These are phyloP conservation scores for Danio rerio DNA, from an alignment of 2,113 vertebrate genomes.

Conservation along the genomic window DNA sequence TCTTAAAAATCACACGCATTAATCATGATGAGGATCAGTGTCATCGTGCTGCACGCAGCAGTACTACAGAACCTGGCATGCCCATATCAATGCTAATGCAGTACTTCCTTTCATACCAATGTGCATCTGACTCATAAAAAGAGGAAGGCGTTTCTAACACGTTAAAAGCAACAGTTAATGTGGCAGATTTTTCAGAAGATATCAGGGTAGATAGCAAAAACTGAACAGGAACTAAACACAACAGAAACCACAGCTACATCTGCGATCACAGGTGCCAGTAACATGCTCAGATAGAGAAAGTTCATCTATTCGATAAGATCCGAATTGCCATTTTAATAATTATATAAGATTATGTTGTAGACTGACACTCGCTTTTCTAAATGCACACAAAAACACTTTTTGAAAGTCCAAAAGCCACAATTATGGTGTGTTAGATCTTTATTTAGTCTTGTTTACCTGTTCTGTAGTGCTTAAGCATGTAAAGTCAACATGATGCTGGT, in stretches of 20 bases:
- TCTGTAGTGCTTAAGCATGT: too few species aligned
- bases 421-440: too few species aligned
- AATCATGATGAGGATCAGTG: conserved; percentile 48
- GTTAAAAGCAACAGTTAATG: not conserved
- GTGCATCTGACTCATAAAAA: not conserved
- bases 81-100: too few species aligned
- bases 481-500: too few species aligned
- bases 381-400: too few species aligned
- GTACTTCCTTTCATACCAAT: not conserved
- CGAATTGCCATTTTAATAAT: too few species aligned
- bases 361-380: too few species aligned
- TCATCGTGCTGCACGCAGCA: conserved; percentile 44
- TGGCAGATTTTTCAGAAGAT: not conserved
- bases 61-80: not conserved
- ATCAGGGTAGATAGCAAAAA: not conserved
- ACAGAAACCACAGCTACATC: not conserved
- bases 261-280: not conserved
- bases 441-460: too few species aligned
- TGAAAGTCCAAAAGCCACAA: too few species aligned
- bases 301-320: too few species aligned
- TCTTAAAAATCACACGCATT: conserved; percentile 6
- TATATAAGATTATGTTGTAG: too few species aligned
- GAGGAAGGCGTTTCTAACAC: not conserved
- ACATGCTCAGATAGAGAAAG: not conserved
- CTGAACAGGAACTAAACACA: not conserved